Base-by-base conservation (phyloP, 2,797 vertebrate genomes). In the Gobio occitaniae region DNA sequence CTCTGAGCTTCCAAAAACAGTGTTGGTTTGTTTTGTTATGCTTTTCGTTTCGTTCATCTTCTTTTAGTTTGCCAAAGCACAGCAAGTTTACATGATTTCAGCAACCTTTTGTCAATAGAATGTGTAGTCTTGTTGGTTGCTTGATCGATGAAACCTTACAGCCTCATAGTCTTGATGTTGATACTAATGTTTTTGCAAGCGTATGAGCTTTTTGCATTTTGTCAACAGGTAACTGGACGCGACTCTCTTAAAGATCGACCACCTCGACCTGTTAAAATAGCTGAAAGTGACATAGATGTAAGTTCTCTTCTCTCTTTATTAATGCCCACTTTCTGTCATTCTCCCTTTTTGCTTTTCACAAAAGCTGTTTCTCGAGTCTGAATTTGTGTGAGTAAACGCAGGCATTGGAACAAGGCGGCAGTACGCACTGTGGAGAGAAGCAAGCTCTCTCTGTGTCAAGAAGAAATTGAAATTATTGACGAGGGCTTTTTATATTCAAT, bases 221-320 rank as follows among this genome's bases (percentile, higher is more conserved):
- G 66, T 91, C 92, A 72, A 90, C 91, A 99, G 98, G 96, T 99
- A 87, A 97, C 97, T 9, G 97, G 97, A 88, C 96, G 95, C 82
- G 98, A 99, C 88, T 92, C 91, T 0, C 90, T 97, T 50, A 97
- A 96, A 92, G 97, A 97, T 72, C 94, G 96, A 93, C 93, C 94
- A 70, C 89, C 94, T 47, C 96, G 95, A 92, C 98, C 98, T 4
- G 95, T 99, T 92, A 98, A 96, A 94, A 97, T 99, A 83, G 98
- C 97, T 4, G 98, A 99, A 92, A 99, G 98, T 86, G 97, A 99
- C 90, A 96, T 95, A 82, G 98, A 99, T 87, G 98, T 99, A 92
- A 98, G 98, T 98, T 76, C 3, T 48, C 41, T 21, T 38, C 41
- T 75, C 66, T 82, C 8, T 29, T 85, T 79, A 17, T 87, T 65